A percentile compares a stretch with the other conserved stretches of the same genome.
phyloP scores from a whole-genome alignment of 2,113 vertebrate genomes.

The Anthoscopus minutus region DNA sequence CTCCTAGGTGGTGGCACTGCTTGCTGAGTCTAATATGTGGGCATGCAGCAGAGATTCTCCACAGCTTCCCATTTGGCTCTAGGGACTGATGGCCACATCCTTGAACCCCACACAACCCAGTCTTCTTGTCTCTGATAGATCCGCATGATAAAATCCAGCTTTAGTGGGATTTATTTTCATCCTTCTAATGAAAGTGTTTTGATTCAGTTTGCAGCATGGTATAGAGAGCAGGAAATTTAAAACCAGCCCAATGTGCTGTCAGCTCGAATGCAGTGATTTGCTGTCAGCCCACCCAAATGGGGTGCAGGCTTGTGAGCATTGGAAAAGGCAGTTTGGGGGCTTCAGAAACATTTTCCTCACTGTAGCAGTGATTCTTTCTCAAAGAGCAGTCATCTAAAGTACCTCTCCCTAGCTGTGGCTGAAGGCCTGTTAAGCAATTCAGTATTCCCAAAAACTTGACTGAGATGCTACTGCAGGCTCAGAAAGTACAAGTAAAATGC shows the following conservation, averaged over 20 bases:
- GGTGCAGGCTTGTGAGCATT: background rate
- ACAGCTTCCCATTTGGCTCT: background rate
- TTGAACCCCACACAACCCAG: slow-evolving; percentile 22
- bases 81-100: background rate
- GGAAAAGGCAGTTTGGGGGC: background rate
- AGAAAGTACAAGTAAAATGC: background rate
- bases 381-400: background rate
- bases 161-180: slow-evolving; percentile 42
- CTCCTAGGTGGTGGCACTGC: background rate
- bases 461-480: background rate
- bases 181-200: slow-evolving; percentile 44
- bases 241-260: background rate
- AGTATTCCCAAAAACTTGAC: background rate
- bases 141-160: background rate
- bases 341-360: background rate
- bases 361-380: background rate
- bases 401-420: background rate
- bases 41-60: background rate
- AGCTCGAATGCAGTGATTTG: background rate
- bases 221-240: slow-evolving; percentile 54
- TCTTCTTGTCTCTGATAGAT: background rate
- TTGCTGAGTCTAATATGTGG: background rate
- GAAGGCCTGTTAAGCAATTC: background rate
- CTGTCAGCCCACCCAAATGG: slow-evolving; percentile 18
- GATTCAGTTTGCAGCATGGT: slow-evolving; percentile 11